phyloP scores from a whole-genome alignment of 1,140 invertebrate species.

The honey bee (Apis mellifera) region Amel_HAv3.1 CM009941.2:14182501-14183000 shows the following conservation, averaged over 20 bases:
- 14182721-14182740: constrained; percentile 72
- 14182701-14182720: constrained; percentile 73
- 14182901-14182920: constrained; percentile 76
- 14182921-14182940: constrained; percentile 78
- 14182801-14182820: constrained; percentile 74
- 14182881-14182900: constrained; percentile 77
- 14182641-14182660: constrained; percentile 77
- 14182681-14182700: constrained; percentile 77
- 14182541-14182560: constrained; percentile 73
- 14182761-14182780: constrained; percentile 74
- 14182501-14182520: constrained; percentile 72
- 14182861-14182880: constrained; percentile 72
- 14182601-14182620: constrained; percentile 81
- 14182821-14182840: constrained; percentile 80
- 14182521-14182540: constrained; percentile 74
- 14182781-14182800: constrained; percentile 73
- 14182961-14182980: constrained; percentile 71
- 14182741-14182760: constrained; percentile 75
- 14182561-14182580: constrained; percentile 85
- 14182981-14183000: constrained; percentile 56
- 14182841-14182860: constrained; percentile 75
- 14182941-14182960: constrained; percentile 76
- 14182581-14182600: constrained; percentile 87
- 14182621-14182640: constrained; percentile 79
- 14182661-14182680: constrained; percentile 77